These are phyloP conservation scores for Triplophysa rosa DNA, from an alignment of 2,113 vertebrate genomes.

Conservation along the genomic window DNA sequence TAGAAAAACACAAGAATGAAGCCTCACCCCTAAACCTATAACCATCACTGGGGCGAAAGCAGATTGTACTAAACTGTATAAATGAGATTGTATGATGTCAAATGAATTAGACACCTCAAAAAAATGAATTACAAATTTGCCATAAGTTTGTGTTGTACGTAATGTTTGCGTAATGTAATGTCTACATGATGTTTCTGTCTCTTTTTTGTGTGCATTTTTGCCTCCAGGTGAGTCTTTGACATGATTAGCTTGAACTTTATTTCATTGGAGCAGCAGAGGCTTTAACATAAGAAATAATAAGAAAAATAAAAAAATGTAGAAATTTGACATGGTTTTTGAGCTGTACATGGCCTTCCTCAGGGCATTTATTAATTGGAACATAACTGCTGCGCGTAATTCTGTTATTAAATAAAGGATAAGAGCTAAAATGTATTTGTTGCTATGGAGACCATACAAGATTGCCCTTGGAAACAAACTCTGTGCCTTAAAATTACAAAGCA, in stretches of 20 bases:
- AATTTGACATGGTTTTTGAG: not conserved
- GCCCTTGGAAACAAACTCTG: not conserved
- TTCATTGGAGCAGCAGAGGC: conserved; percentile 5
- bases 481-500: conserved; percentile 6
- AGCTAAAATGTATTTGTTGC: conserved; percentile 46
- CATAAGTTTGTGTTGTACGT: too few species aligned
- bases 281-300: not conserved
- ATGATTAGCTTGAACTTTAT: conserved; percentile 20
- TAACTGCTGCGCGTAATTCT: conserved; percentile 48
- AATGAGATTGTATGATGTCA: too few species aligned
- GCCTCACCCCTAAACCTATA: too few species aligned
- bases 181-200: too few species aligned
- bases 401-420: conserved; percentile 51
- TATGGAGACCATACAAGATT: conserved; percentile 45
- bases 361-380: conserved; percentile 51
- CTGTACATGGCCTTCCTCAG: conserved; percentile 26
- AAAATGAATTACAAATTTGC: too few species aligned
- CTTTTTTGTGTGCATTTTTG: not conserved
- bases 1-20: too few species aligned
- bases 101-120: too few species aligned
- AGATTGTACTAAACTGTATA: too few species aligned
- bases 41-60: too few species aligned
- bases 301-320: not conserved
- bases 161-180: too few species aligned
- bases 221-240: not conserved